Conservation (phyloP, 2,888 invertebrate genomes). For the Dynastes maya region DNA sequence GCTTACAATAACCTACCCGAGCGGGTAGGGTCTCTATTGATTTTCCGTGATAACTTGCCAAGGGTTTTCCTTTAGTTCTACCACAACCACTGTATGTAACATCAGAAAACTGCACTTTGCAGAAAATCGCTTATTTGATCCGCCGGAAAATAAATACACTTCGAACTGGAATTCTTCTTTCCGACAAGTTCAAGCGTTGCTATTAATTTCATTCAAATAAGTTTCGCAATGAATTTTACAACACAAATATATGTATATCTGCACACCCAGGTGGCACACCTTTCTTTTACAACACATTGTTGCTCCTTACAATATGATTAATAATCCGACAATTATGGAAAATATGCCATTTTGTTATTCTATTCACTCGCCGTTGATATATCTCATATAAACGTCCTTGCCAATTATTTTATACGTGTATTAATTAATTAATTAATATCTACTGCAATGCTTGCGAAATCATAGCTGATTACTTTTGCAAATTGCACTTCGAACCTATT, state of each 20-base stretch:
- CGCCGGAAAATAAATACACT: constrained; percentile 22
- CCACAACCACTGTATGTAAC: constrained; percentile 57
- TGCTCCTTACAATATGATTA: constrained; percentile 6
- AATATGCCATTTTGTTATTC: constrained; percentile 25
- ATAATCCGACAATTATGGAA: constrained; percentile 15
- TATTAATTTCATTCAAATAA: constrained; percentile 42
- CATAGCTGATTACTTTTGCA: too few species aligned
- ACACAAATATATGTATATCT: neutral
- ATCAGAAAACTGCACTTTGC: constrained; percentile 56
- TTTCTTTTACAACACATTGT: neutral
- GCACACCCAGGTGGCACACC: constrained; percentile 2
- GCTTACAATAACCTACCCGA: constrained; percentile 57
- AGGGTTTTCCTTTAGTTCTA: constrained; percentile 58
- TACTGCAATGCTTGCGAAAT: too few species aligned
- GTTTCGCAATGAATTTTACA: constrained; percentile 34
- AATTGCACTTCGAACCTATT: too few species aligned
- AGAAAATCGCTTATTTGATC: constrained; percentile 48
- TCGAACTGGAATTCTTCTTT: neutral
- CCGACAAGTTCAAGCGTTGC: constrained; percentile 1
- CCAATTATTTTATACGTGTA: constrained; percentile 19
- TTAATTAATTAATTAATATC: neutral
- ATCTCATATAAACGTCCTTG: neutral
- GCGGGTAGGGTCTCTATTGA: constrained; percentile 58
- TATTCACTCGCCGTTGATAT: neutral
- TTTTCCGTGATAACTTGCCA: constrained; percentile 59